A percentile compares a stretch with the other conserved stretches of the same genome.
phyloP scores from a whole-genome alignment of 2,797 vertebrate species.

The Petrocephalus schoutedeni region DNA sequence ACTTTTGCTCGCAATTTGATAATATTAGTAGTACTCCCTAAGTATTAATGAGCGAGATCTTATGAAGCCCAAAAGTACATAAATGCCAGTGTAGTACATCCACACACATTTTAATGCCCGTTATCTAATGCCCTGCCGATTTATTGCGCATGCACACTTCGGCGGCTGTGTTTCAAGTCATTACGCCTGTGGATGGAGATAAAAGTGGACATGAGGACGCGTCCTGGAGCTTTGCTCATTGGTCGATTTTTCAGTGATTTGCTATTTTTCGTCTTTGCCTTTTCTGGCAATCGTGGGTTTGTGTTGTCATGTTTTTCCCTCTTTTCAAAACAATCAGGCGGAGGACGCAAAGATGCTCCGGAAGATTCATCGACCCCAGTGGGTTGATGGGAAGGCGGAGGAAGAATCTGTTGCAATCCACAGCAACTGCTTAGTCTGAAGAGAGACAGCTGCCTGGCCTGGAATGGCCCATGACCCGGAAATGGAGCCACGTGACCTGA shows the following conservation, averaged over 20 bases:
- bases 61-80: not conserved
- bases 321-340: not conserved
- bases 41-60: not conserved
- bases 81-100: not conserved
- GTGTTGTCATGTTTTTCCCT: not conserved
- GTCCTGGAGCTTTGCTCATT: not conserved
- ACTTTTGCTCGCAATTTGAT: not conserved
- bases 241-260: not conserved
- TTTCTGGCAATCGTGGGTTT: not conserved
- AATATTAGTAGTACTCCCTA: not conserved
- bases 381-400: not conserved
- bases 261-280: not conserved
- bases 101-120: not conserved
- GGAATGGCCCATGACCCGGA: not conserved
- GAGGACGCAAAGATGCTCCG: not conserved
- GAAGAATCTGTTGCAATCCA: not conserved
- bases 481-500: not conserved
- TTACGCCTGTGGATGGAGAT: not conserved
- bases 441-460: not conserved
- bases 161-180: not conserved
- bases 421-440: not conserved
- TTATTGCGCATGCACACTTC: not conserved
- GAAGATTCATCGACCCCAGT: not conserved
- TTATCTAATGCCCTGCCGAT: not conserved
- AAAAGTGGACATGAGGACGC: not conserved